A percentile compares a stretch with the other conserved stretches of the same genome.
phyloP scores from a whole-genome alignment of 1,140 invertebrate species.

The Cotesia glomerata region DNA sequence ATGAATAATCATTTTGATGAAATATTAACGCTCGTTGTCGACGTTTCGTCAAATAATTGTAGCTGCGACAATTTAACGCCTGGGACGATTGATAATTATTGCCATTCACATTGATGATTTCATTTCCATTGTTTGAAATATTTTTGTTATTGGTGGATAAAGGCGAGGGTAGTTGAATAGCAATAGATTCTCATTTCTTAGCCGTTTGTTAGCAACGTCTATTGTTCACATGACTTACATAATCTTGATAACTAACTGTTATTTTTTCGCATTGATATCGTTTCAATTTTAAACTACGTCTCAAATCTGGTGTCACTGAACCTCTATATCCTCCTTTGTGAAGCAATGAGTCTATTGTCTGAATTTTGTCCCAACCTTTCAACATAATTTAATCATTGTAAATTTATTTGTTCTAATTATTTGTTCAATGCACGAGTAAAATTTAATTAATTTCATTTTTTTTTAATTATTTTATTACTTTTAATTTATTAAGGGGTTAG shows the following conservation, averaged over 20 bases:
- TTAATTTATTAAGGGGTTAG: too few relatives aligned
- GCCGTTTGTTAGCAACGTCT: conserved; percentile 67
- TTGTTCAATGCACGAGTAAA: too few relatives aligned
- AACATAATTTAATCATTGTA: conserved; percentile 24
- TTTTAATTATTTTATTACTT: too few relatives aligned
- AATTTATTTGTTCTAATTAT: not conserved
- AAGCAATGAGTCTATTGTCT: conserved; percentile 96
- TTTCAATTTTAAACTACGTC: conserved; percentile 89
- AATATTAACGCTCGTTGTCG: too few relatives aligned
- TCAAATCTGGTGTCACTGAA: conserved; percentile 83
- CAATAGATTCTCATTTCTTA: conserved; percentile 47
- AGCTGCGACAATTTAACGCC: too few relatives aligned
- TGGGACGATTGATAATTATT: not conserved
- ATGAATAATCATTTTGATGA: too few relatives aligned
- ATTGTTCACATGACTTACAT: conserved; percentile 70
- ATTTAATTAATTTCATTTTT: not conserved
- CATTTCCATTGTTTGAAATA: conserved; percentile 42
- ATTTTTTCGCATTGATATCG: conserved; percentile 93
- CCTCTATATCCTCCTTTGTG: conserved; percentile 97
- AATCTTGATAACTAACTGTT: conserved; percentile 83
- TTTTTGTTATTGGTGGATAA: conserved; percentile 28
- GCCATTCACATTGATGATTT: not conserved
- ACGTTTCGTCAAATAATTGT: too few relatives aligned
- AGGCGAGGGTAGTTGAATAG: conserved; percentile 35
- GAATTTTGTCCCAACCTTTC: conserved; percentile 92